Percentiles rank a stretch among this genome's conserved stretches.
phyloP scores from a whole-genome alignment of 2,113 vertebrate genomes.

The Peromyscus californicus region DNA sequence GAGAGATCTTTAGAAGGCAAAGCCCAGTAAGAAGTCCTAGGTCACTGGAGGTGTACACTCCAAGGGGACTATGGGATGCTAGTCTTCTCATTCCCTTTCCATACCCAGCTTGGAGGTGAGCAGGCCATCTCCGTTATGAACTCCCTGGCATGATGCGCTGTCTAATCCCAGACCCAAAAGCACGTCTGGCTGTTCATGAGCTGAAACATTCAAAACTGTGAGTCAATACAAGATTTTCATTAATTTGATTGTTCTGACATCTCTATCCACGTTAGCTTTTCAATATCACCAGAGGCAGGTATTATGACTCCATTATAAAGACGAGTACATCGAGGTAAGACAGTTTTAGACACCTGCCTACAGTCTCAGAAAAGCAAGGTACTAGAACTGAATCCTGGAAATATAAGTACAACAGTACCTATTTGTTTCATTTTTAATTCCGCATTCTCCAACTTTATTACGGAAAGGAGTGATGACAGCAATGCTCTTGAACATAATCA shows the following conservation, averaged over 20 bases:
- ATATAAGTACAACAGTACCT: neutral
- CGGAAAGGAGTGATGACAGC: neutral
- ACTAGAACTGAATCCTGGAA: neutral
- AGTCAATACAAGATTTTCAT: neutral
- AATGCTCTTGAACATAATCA: neutral
- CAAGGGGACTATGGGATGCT: neutral
- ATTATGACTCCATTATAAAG: neutral
- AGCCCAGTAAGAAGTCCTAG: neutral
- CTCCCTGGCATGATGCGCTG: too few species aligned
- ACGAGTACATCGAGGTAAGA: neutral
- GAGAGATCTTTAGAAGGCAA: neutral
- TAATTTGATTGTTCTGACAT: neutral
- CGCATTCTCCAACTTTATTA: conserved; percentile 64
- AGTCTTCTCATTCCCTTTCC: neutral
- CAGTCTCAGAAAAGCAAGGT: neutral
- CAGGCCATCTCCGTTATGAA: neutral
- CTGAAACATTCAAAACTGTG: neutral
- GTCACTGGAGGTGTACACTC: neutral
- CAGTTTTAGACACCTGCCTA: neutral
- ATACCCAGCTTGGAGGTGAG: neutral
- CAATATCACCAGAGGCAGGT: neutral
- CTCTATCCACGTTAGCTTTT: neutral
- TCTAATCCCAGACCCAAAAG: neutral
- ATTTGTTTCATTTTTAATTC: neutral
- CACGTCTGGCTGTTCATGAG: neutral